Conservation (phyloP, 2,113 vertebrate genomes). For the Excalfactoria chinensis region DNA sequence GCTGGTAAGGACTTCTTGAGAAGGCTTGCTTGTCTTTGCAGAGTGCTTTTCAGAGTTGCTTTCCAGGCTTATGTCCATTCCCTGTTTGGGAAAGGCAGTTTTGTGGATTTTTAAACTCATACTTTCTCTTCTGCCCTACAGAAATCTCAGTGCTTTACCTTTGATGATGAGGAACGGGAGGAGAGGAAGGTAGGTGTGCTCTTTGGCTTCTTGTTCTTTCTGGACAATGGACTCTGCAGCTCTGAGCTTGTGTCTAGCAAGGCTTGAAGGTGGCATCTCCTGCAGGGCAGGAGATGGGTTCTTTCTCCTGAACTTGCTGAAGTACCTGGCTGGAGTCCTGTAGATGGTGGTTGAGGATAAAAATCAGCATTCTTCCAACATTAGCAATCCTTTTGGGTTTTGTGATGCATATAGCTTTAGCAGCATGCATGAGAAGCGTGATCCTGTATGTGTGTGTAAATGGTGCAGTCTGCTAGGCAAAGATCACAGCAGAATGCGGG, state of each 20-base stretch:
- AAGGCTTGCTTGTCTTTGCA: not conserved
- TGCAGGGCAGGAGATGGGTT: not conserved
- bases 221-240: not conserved
- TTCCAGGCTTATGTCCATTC: not conserved
- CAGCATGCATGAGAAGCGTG: rapidly evolving
- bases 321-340: not conserved
- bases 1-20: not conserved
- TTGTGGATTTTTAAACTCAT: not conserved
- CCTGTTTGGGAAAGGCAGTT: not conserved
- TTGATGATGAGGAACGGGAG: slow-evolving; percentile 81
- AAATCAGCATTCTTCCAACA: rapidly evolving
- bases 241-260: rapidly evolving
- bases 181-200: slow-evolving; percentile 87
- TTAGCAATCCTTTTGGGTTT: not conserved
- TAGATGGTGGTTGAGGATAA: not conserved
- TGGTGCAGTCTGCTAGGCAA: not conserved
- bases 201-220: not conserved
- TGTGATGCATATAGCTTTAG: rapidly evolving
- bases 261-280: not conserved
- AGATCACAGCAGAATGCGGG: not conserved
- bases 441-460: not conserved
- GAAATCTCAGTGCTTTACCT: slow-evolving; percentile 90
- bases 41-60: not conserved
- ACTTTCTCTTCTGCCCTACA: slow-evolving; percentile 53
- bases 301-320: not conserved